These are phyloP conservation scores for Lasiurus cinereus DNA, from an alignment of 2,113 vertebrate genomes.

Conservation along the genomic window DNA sequence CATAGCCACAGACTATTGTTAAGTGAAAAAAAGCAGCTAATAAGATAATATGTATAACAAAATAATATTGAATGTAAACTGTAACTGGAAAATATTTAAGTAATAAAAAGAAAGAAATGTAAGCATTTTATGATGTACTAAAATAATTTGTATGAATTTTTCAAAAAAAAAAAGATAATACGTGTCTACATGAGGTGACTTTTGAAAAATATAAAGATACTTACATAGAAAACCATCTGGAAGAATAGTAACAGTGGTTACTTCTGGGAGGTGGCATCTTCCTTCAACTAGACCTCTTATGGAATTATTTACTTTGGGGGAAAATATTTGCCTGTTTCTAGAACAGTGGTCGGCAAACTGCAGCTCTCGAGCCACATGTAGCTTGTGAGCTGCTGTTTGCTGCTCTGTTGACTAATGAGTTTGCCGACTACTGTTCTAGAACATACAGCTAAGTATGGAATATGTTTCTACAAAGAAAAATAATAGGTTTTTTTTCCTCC, in stretches of 20 bases:
- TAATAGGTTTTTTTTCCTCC: not conserved
- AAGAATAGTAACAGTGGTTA: not conserved
- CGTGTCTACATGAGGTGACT: not conserved
- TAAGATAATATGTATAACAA: not conserved
- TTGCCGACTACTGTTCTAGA: not conserved
- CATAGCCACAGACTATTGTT: not conserved
- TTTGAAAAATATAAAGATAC: not conserved
- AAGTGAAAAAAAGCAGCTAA: not conserved
- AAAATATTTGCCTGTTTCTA: conserved; percentile 51
- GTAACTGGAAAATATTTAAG: not conserved
- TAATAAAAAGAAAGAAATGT: not conserved
- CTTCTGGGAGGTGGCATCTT: not conserved
- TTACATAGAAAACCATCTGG: not conserved
- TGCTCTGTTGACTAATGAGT: too few relatives aligned
- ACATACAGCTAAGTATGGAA: conserved; percentile 8
- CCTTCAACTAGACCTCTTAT: not conserved
- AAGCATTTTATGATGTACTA: not conserved
- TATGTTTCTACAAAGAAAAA: conserved; percentile 41
- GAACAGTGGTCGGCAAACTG: not conserved
- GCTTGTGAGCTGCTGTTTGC: too few relatives aligned
- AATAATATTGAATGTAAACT: not conserved
- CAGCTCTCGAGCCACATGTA: too few relatives aligned
- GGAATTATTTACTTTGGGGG: not conserved
- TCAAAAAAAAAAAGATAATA: not conserved
- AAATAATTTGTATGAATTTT: not conserved